Evolutionary conservation across 2,797 vertebrate species (phyloP).

Genomic region (Anniella stebbinsi): DNA sequence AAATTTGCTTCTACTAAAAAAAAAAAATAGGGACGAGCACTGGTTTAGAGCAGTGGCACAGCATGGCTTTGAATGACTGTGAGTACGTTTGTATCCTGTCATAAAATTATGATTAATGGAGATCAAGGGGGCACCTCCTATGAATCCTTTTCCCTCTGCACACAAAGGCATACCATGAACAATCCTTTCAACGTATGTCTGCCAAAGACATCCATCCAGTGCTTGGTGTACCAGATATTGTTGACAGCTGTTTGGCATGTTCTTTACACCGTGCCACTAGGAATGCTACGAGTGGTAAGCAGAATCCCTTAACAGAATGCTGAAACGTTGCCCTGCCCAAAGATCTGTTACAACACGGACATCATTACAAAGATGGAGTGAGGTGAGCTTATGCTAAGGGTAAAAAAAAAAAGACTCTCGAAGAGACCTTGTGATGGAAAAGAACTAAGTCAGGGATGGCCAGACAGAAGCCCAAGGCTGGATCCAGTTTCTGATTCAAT

Average conservation of each 20-base stretch:
- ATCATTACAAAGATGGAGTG: neutral
- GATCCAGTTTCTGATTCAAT: neutral
- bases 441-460: neutral
- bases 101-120: slow-evolving; percentile 14
- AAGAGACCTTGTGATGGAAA: neutral
- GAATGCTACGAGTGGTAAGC: neutral
- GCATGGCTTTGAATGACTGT: neutral
- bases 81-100: neutral
- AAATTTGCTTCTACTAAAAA: too few species aligned
- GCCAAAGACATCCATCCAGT: neutral
- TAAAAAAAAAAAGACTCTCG: neutral
- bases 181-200: slow-evolving; percentile 22
- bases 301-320: slow-evolving; percentile 13
- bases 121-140: slow-evolving; percentile 48
- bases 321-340: neutral
- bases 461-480: neutral
- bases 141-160: neutral
- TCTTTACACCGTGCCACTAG: slow-evolving; percentile 33
- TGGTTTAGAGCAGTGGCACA: neutral
- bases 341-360: neutral
- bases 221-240: slow-evolving; percentile 52
- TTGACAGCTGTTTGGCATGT: slow-evolving; percentile 45
- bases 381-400: neutral
- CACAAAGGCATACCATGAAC: slow-evolving; percentile 33
- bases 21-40: too few species aligned